These are phyloP conservation scores for Atta colombica DNA, from an alignment of 1,140 invertebrate genomes.

Conservation along the genomic window DNA sequence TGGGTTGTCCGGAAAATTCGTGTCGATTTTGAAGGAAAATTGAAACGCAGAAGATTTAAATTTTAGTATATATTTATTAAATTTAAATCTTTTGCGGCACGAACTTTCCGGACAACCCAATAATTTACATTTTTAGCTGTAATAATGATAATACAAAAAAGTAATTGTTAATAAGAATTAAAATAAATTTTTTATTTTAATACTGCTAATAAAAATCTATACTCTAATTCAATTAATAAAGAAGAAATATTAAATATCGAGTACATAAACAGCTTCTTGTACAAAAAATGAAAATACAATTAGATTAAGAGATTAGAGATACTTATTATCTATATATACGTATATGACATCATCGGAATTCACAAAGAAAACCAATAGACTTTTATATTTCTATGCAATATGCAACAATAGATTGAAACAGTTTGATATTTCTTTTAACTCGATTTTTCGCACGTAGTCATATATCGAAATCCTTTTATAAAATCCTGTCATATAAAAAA, in stretches of 20 bases:
- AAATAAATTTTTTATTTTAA: background rate
- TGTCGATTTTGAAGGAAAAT: too few relatives aligned
- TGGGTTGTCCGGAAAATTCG: too few relatives aligned
- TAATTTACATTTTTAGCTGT: background rate
- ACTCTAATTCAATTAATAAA: background rate
- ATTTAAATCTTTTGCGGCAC: too few relatives aligned
- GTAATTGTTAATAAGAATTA: background rate
- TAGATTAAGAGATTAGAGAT: background rate
- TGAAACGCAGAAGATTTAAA: too few relatives aligned
- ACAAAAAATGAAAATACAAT: background rate
- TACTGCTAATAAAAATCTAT: background rate
- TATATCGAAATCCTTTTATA: background rate
- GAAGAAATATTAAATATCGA: background rate
- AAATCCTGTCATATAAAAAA: conserved; percentile 14
- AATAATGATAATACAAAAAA: background rate
- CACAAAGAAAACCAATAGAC: background rate
- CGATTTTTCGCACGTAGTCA: background rate
- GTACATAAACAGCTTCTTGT: background rate
- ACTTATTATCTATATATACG: too few relatives aligned
- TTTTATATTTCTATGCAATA: background rate
- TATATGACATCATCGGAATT: background rate
- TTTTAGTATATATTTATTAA: too few relatives aligned
- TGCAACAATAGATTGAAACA: background rate
- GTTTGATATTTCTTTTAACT: conserved; percentile 1
- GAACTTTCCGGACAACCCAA: too few relatives aligned